Evolutionary conservation across 2,888 invertebrate species (phyloP), one percentile per base, ranked within the genome.

Genomic region (Augochlorella aurata): DNA sequence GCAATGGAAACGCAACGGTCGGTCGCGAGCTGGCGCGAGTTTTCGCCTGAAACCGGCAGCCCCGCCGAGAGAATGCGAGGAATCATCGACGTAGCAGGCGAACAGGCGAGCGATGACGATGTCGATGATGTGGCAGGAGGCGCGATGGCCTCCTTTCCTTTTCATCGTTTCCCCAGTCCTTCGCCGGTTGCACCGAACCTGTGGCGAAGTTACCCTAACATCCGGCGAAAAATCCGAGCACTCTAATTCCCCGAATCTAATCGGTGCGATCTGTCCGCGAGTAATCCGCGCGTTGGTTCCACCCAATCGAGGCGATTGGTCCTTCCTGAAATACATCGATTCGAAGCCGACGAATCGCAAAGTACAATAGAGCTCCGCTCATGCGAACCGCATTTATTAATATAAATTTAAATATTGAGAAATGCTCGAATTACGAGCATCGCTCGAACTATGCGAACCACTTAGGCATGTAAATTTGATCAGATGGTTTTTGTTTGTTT

Each of bases 41-140:
- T 54, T 54, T 54, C 21, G 21, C 21, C 5, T 24, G 54, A 14
- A 12, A 12, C 47, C 47, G 18, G 38, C 61, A 49, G n/a, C 38
- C 63, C 21, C 49, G 72, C 38, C 38, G 4, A 65, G 85, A 85
- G 89, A 91, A 91, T 90, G 87, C 85, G 85, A 82, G 74, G 29
- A 63, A 63, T 63, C 86, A 88, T 90, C 89, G 87, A 81, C 84
- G 79, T 74, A 61, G 74, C 88, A 88, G 90, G 89, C 88, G 88
- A 89, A 84, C 85, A 21, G 21, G 21, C 82, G 81, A 72, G 82
- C 21, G 54, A 58, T 58, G 52, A 54, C 52, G 69, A 52, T 50
- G 58, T 63, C 82, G 87, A 88, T 90, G 89, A 90, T 87, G 90
- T 88, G 85, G 90, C 90, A 83, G 50, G 50, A 50, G 50, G 50